Evolutionary conservation across 2,888 invertebrate genomes (phyloP).

Genomic region (Arrhopalites spinosus): DNA sequence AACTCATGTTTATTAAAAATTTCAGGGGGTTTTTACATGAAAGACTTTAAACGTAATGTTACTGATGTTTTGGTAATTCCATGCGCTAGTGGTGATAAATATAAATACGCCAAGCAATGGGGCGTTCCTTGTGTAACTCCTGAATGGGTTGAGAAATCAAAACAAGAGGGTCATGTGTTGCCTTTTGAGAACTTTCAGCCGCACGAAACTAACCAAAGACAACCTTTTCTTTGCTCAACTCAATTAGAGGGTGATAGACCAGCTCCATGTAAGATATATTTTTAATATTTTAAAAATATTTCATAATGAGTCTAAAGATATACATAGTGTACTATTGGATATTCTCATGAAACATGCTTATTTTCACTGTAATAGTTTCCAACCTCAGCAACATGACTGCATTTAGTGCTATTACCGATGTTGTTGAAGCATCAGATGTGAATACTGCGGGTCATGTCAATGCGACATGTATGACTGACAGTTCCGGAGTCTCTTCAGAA

Average conservation of each 20-base stretch:
- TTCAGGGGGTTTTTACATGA: constrained; percentile 67
- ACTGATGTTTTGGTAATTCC: constrained; percentile 65
- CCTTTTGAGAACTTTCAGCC: constrained; percentile 66
- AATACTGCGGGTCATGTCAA: background rate
- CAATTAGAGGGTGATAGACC: too few species aligned
- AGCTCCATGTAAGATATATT: background rate
- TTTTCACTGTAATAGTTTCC: background rate
- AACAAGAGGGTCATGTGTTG: constrained; percentile 71
- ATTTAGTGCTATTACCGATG: background rate
- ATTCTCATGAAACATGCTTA: too few species aligned
- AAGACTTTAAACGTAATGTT: constrained; percentile 63
- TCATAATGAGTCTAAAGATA: too few species aligned
- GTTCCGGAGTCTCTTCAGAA: background rate
- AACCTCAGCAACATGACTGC: background rate
- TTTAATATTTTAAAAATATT: background rate
- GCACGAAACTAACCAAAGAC: too few species aligned
- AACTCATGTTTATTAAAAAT: background rate
- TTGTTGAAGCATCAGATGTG: background rate
- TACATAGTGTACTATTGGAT: too few species aligned
- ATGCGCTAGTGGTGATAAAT: constrained; percentile 72
- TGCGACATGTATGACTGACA: background rate
- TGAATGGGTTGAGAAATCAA: constrained; percentile 81
- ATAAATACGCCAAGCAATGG: constrained; percentile 66
- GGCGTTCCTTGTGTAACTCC: constrained; percentile 72
- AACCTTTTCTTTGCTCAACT: too few species aligned